These are phyloP conservation scores for Zoanthus gigantus DNA, from an alignment of 92 coral and sea anemone genomes.

Conservation along the genomic window DNA sequence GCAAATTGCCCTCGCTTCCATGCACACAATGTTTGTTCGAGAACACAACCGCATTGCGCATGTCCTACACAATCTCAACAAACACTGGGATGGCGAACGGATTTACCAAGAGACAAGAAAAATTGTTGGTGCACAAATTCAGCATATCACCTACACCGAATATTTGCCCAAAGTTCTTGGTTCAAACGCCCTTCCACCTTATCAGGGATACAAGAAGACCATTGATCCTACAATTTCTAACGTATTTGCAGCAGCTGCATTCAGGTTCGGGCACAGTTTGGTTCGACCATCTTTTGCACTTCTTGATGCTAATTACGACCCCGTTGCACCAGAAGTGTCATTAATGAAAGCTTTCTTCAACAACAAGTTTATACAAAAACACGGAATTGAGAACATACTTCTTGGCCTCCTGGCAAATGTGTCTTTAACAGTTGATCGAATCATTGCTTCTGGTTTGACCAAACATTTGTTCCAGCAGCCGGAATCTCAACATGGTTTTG, in stretches of 20 bases:
- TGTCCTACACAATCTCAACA: constrained; percentile 66
- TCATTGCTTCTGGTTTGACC: constrained; percentile 83
- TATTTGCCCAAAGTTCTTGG: constrained; percentile 93
- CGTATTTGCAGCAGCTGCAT: constrained; percentile 94
- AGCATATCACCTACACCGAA: constrained; percentile 88
- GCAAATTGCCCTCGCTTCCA: constrained; percentile 90
- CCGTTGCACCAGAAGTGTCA: constrained; percentile 85
- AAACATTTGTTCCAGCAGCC: constrained; percentile 97
- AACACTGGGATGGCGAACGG: constrained; percentile 81
- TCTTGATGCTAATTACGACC: constrained; percentile 86
- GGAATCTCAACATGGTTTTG: constrained; percentile 95
- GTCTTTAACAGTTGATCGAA: constrained; percentile 78
- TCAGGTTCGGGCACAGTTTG: constrained; percentile 92
- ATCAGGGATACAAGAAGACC: constrained; percentile 76
- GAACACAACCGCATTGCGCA: constrained; percentile 94
- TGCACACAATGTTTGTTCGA: constrained; percentile 96
- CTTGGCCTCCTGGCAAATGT: constrained; percentile 96
- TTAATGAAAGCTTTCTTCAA: constrained; percentile 88
- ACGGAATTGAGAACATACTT: constrained; percentile 86
- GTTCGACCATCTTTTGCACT: constrained; percentile 85
- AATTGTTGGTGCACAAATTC: constrained; percentile 92
- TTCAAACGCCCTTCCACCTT: constrained; percentile 63
- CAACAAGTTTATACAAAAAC: constrained; percentile 80
- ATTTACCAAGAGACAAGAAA: constrained; percentile 91
- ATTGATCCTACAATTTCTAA: constrained; percentile 86